Percentiles rank a stretch among this genome's conserved stretches.
Evolutionary conservation across 2,797 vertebrate species (phyloP).

Genomic region (Allobates femoralis): DNA sequence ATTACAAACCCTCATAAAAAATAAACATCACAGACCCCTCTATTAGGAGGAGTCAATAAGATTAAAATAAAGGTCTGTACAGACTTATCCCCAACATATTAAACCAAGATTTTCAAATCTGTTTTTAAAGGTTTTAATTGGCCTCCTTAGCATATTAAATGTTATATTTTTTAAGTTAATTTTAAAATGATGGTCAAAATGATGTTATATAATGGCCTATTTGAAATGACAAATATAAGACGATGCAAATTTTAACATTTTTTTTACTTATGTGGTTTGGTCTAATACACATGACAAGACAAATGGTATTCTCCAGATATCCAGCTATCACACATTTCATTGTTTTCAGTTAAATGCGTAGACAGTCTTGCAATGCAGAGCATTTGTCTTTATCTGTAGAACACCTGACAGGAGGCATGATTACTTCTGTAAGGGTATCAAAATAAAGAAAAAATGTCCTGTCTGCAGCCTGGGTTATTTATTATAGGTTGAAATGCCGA

Average conservation of each 20-base stretch:
- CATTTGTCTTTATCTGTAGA: constrained; percentile 80
- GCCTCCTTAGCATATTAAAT: not conserved
- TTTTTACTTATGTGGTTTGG: constrained; percentile 54
- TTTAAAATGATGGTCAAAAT: not conserved
- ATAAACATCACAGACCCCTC: too few relatives aligned
- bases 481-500: constrained; percentile 75
- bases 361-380: constrained; percentile 75
- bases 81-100: too few relatives aligned
- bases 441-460: constrained; percentile 70
- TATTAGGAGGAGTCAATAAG: too few relatives aligned
- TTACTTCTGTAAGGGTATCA: constrained; percentile 75
- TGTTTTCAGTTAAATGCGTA: constrained; percentile 71
- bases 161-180: not conserved
- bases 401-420: constrained; percentile 78
- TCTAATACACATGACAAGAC: constrained; percentile 70
- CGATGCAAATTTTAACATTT: not conserved
- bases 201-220: not conserved
- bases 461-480: constrained; percentile 70
- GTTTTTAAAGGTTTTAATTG: too few relatives aligned
- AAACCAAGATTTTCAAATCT: too few relatives aligned
- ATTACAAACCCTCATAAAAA: too few relatives aligned
- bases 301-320: constrained; percentile 69
- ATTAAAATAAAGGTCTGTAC: too few relatives aligned
- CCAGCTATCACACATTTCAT: constrained; percentile 70
- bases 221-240: not conserved